Conservation (phyloP, 1,140 invertebrate species). For the Diprion similis region DNA sequence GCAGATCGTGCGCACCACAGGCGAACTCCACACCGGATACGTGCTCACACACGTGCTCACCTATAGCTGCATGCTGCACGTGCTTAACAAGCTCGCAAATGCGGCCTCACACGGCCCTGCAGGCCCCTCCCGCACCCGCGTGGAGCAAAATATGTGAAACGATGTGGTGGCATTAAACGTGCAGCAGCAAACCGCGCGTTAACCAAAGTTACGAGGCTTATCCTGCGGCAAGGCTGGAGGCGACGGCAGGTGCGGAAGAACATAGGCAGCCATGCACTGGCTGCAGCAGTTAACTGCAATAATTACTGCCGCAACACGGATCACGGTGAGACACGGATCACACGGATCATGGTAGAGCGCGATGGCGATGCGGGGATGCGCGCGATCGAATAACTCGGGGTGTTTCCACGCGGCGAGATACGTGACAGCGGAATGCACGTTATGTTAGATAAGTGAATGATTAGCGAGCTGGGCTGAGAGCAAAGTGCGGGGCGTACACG, state of each 20-base stretch:
- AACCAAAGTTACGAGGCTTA: constrained; percentile 2
- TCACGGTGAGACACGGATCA: neutral
- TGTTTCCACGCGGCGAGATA: neutral
- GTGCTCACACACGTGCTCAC: too few species aligned
- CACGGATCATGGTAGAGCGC: too few species aligned
- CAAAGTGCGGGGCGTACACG: neutral
- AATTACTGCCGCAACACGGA: neutral
- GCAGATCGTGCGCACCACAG: too few species aligned
- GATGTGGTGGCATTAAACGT: constrained; percentile 1
- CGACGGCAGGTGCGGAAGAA: neutral
- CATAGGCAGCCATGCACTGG: neutral
- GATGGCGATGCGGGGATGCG: neutral
- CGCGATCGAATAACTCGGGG: neutral
- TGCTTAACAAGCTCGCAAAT: too few species aligned
- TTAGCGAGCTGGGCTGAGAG: neutral
- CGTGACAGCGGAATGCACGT: neutral
- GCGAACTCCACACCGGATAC: too few species aligned
- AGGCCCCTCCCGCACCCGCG: neutral
- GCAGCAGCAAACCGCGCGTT: constrained; percentile 6
- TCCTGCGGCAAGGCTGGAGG: neutral
- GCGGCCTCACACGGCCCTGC: neutral
- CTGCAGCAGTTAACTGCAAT: neutral
- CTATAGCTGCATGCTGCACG: too few species aligned
- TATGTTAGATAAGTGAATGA: neutral
- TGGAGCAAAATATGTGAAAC: neutral